Evolutionary conservation across 2,113 vertebrate species (phyloP), one percentile per base, ranked within the genome.

Genomic region (Eurystomus gularis): DNA sequence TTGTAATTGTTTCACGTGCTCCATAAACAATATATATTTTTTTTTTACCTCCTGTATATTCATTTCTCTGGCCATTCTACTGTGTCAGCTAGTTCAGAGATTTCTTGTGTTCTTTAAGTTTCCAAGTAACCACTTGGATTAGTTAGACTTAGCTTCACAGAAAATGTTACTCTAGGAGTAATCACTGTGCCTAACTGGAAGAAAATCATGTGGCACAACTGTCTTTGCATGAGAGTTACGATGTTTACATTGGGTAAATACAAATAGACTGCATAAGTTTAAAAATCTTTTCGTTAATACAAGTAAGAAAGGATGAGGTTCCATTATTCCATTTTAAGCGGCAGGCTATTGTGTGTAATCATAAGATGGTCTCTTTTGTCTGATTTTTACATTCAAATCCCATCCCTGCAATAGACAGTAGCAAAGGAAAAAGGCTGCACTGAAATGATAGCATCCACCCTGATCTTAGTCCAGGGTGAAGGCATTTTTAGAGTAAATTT

Each of bases 11-110:
- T 87, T 76, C 86, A 64, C 64, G 29, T 60, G 37, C 14, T 90
- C n/a, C 23, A 9, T 70, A 68, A 79, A 44, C 3, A 42, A 33
- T 28, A 29, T 25, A 3, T 57, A 3, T 57, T 8, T 61, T 17
- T 10, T 39, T 39, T 88, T 73, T 48, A 7, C 13, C 6, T 31
- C 17, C 9, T 37, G 4, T 49, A 7, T 81, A 40, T 86, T 70
- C 0, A 0, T 61, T 83, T 61, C 77, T 64, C 44, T 8, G 3
- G 17, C 69, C 37, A 70, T 77, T 81, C 23, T 8, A 25, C 18
- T 25, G 3, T 40, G 44, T 37, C 31, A 44, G 16, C 37, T 54
- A n/a, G 12, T 54, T 25, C 80, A 86, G 64, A 71, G 46, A 39
- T 64, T 86, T 93, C 28, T 37, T 87, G 61, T 28, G 44, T 33